A percentile compares a stretch with the other conserved stretches of the same genome.
Evolutionary conservation across 1,140 invertebrate genomes (phyloP).

Genomic region (Pseudachorutes palmiensis): DNA sequence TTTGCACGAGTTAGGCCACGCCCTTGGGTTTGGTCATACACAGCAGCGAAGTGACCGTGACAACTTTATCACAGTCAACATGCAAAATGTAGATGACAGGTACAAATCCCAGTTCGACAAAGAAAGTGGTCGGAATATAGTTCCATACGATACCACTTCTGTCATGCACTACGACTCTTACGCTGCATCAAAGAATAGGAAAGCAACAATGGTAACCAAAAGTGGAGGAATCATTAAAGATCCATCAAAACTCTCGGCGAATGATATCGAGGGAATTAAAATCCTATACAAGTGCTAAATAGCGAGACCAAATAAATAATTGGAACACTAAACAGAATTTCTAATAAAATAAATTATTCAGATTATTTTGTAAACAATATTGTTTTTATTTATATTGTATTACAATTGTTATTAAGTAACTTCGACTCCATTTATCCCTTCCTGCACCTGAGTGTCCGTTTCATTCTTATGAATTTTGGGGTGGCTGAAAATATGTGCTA

Average conservation of each 20-base stretch:
- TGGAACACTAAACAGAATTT: no score
- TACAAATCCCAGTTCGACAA: background rate
- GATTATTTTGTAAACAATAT: no score
- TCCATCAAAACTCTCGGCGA: background rate
- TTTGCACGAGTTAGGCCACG: constrained; percentile 44
- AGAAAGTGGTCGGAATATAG: background rate
- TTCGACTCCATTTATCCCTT: no score
- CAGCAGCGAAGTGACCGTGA: constrained; percentile 45
- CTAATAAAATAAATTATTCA: no score
- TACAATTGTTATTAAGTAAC: no score
- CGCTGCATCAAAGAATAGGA: background rate
- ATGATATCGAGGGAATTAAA: background rate
- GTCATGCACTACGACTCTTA: background rate
- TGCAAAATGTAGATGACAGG: constrained; percentile 36
- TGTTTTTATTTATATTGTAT: no score
- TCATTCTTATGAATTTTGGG: no score
- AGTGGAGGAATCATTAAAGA: background rate
- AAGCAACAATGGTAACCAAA: background rate
- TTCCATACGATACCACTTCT: background rate
- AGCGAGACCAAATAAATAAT: no score
- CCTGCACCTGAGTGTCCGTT: no score
- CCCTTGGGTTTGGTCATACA: constrained; percentile 45
- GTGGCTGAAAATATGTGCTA: no score
- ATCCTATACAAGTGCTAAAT: background rate
- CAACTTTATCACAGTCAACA: constrained; percentile 42